Base-by-base conservation (phyloP, 2,113 vertebrate genomes). In the Alaudala cheleensis region DNA sequence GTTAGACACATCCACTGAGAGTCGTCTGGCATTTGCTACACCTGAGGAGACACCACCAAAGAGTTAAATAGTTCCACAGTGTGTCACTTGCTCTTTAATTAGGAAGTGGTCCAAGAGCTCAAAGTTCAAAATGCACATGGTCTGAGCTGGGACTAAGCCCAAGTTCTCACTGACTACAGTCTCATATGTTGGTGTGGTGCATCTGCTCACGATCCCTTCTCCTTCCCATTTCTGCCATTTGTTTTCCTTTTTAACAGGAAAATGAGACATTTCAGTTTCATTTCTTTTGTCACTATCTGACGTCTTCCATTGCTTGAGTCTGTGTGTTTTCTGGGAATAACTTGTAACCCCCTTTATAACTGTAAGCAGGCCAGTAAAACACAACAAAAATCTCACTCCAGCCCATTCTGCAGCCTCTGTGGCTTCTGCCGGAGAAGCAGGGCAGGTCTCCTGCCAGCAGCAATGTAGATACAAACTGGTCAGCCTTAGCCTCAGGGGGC, bases 61-160 rank as follows among this genome's bases (percentile, higher is more conserved):
- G 86, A 53, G 92, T 96, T 96, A 96, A 93, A 81, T 65, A 78
- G 14, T 78, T 93, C 69, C 49, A 56, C 72, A 84, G 31, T 71
- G 49, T 69, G 79, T 88, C 6, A 2, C 37, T 95, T 3, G 11
- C 34, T 90, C 33, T 86, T 56, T 81, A 92, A 90, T 94, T 96
- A 95, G 93, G 92, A 94, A 94, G 49, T 60, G 20, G 53, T 94
- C 94, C 88, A 88, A 84, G 69, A 83, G 88, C 93, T 93, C 67
- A 81, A 92, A 93, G 95, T 88, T 96, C 93, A 96, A 94, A 93
- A 92, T 67, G n/a, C 92, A 86, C 60, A 53, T 81, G 74, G 60
- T 70, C 72, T 88, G 69, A 88, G 28, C 67, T 96, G 90, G 67
- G 51, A 92, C 71, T 71, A 64, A 95, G 53, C 85, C 90, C 85